phyloP scores from a whole-genome alignment of 2,888 invertebrate species.

The Epistrophella euchroma region DNA sequence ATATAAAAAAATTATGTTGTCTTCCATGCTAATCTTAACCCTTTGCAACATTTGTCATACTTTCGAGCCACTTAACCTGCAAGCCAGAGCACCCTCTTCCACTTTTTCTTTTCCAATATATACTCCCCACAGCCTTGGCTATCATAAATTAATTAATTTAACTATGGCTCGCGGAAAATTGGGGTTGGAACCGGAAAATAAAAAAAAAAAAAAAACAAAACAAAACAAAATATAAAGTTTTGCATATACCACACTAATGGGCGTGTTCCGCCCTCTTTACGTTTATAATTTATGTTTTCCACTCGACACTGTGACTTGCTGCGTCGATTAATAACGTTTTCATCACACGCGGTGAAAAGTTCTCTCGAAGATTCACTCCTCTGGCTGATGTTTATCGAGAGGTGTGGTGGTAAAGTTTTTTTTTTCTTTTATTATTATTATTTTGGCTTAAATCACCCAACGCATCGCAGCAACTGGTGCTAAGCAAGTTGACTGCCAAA shows the following conservation, averaged over 20 bases:
- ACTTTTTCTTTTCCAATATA: neutral
- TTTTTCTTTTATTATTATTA: constrained; percentile 6
- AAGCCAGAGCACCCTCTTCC: constrained; percentile 23
- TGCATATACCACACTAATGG: constrained; percentile 40
- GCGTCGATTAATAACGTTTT: constrained; percentile 68
- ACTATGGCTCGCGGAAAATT: constrained; percentile 22
- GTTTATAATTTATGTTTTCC: constrained; percentile 48
- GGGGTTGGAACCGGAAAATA: neutral
- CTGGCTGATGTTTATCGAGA: constrained; percentile 51
- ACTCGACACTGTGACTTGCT: constrained; percentile 34
- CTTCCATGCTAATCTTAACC: constrained; percentile 73
- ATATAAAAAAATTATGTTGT: constrained; percentile 72
- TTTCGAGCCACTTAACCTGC: constrained; percentile 73
- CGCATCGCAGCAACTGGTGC: constrained; percentile 68
- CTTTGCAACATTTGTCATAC: constrained; percentile 74
- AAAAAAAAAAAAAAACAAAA: neutral
- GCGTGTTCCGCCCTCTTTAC: constrained; percentile 41
- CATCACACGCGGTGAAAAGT: constrained; percentile 70
- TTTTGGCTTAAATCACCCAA: constrained; percentile 53
- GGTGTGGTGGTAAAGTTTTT: neutral
- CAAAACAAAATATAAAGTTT: neutral
- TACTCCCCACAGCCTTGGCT: constrained; percentile 3
- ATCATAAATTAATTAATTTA: constrained; percentile 73
- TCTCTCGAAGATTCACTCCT: constrained; percentile 64
- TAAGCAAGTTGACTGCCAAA: constrained; percentile 16